Conservation (phyloP, 2,113 vertebrate species). For the Strigops habroptila region DNA sequence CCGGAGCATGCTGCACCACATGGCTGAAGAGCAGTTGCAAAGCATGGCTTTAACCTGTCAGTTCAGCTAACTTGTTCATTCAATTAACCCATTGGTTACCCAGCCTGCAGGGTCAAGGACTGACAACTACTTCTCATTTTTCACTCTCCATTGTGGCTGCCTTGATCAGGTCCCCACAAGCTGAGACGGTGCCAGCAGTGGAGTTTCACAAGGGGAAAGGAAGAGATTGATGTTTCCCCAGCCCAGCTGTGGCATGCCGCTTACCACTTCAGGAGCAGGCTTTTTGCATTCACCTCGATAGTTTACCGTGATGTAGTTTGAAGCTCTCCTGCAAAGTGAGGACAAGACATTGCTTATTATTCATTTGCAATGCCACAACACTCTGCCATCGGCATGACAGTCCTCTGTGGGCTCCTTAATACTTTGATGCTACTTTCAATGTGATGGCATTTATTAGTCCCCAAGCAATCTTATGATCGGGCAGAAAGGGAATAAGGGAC, state of each 20-base stretch:
- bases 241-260: neutral
- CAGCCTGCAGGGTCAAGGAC: neutral
- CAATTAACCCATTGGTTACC: neutral
- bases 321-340: slow-evolving; percentile 51
- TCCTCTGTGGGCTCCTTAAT: slow-evolving; percentile 31
- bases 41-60: neutral
- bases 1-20: fast-evolving
- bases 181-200: fast-evolving
- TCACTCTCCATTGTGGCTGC: neutral
- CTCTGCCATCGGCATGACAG: neutral
- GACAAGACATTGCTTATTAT: slow-evolving; percentile 20
- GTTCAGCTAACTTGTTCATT: neutral
- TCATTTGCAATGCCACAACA: neutral
- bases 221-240: neutral
- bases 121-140: neutral
- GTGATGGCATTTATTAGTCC: slow-evolving; percentile 36
- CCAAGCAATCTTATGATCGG: slow-evolving; percentile 1
- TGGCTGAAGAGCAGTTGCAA: neutral
- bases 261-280: slow-evolving; percentile 50
- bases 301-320: slow-evolving; percentile 31
- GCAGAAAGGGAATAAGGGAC: slow-evolving; percentile 32
- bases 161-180: neutral
- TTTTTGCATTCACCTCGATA: slow-evolving; percentile 59
- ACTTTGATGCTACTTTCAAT: slow-evolving; percentile 30
- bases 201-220: neutral